Percentiles rank a stretch among this genome's conserved stretches.
These are phyloP conservation scores for Zaprionus camerounensis DNA, from an alignment of 1,140 invertebrate species.

Conservation along the genomic window DNA sequence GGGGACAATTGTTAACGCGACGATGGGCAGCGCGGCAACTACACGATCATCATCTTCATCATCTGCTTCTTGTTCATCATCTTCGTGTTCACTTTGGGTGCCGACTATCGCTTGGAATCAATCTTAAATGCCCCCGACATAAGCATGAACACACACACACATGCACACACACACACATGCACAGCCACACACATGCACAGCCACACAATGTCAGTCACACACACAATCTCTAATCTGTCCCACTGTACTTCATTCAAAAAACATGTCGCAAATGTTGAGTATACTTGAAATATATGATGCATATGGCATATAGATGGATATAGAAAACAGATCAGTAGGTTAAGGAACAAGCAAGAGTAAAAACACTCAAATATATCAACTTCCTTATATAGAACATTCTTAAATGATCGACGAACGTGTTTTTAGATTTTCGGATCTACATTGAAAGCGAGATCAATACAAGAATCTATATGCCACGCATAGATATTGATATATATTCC, in stretches of 20 bases:
- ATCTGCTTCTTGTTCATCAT: not conserved
- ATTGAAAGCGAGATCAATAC: too few relatives aligned
- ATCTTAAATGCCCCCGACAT: slow-evolving; percentile 59
- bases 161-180: slow-evolving; percentile 7
- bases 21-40: slow-evolving; percentile 13
- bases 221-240: not conserved
- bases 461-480: too few relatives aligned
- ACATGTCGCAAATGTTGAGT: not conserved
- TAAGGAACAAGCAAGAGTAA: not conserved
- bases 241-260: slow-evolving; percentile 2
- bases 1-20: slow-evolving; percentile 67
- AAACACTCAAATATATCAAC: not conserved
- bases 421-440: too few relatives aligned
- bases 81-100: slow-evolving; percentile 42
- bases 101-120: slow-evolving; percentile 66
- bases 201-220: not conserved
- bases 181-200: not conserved
- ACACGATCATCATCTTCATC: not conserved
- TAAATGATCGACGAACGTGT: too few relatives aligned
- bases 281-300: not conserved
- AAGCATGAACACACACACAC: slow-evolving; percentile 27
- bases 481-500: too few relatives aligned
- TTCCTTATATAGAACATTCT: too few relatives aligned
- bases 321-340: not conserved
- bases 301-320: not conserved